phyloP scores from a whole-genome alignment of 1,140 invertebrate genomes.

The Trichomalopsis sarcophagae region DNA sequence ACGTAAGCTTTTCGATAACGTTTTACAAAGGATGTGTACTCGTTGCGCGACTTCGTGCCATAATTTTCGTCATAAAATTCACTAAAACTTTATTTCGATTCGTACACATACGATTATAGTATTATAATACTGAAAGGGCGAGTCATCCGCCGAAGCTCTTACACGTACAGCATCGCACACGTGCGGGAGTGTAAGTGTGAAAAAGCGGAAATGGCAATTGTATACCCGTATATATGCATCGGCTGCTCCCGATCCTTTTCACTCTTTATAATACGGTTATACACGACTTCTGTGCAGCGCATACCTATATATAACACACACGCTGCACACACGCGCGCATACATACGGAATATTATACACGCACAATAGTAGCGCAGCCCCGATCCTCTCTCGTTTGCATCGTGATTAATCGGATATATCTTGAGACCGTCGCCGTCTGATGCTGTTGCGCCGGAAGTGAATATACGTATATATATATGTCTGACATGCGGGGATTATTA shows the following conservation, averaged over 20 bases:
- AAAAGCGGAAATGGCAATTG: slow-evolving; percentile 46
- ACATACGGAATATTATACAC: neutral
- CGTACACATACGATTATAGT: too few species aligned
- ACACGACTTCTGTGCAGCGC: neutral
- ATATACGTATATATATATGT: too few species aligned
- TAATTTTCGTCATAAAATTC: too few species aligned
- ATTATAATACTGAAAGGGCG: too few species aligned
- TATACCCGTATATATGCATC: slow-evolving; percentile 33
- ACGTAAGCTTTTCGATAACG: neutral
- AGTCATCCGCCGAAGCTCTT: too few species aligned
- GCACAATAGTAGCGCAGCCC: neutral
- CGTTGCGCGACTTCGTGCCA: too few species aligned
- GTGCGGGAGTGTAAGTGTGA: slow-evolving; percentile 3
- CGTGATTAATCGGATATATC: slow-evolving; percentile 29
- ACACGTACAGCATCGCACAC: neutral
- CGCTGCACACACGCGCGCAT: neutral
- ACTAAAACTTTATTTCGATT: too few species aligned
- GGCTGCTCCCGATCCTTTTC: slow-evolving; percentile 10
- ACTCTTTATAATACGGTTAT: neutral
- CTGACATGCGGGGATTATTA: neutral
- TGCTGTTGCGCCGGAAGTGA: neutral
- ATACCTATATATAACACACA: neutral
- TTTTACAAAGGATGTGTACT: neutral
- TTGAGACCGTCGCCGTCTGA: neutral
- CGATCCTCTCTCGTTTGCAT: neutral